A percentile compares a stretch with the other conserved stretches of the same genome.
phyloP scores from a whole-genome alignment of 2,113 vertebrate species.

The Dermatemys mawii region DNA sequence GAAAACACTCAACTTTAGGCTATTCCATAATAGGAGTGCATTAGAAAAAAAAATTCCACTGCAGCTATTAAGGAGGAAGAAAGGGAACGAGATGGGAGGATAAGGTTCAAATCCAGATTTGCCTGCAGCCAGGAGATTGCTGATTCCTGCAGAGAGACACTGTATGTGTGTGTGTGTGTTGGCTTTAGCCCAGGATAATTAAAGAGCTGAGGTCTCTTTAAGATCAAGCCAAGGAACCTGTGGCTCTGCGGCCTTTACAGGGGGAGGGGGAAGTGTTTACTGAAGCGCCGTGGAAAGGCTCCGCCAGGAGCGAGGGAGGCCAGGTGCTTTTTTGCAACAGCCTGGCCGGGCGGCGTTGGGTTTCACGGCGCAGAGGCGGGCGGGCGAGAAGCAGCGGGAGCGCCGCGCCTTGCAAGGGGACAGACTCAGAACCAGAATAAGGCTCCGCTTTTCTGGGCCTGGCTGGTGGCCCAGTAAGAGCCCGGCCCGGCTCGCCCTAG shows the following conservation, averaged over 20 bases:
- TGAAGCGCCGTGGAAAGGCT: neutral
- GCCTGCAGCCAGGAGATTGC: neutral
- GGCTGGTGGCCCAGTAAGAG: neutral
- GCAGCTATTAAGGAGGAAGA: neutral
- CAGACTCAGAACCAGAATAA: neutral
- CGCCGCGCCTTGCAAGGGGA: neutral
- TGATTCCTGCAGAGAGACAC: fast-evolving
- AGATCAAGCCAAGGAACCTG: neutral
- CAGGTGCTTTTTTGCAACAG: fast-evolving
- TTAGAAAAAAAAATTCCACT: neutral
- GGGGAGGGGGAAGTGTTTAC: neutral
- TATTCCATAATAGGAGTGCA: neutral
- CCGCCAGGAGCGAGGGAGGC: neutral
- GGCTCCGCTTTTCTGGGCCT: neutral
- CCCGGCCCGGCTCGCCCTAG: neutral
- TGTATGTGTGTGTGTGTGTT: neutral
- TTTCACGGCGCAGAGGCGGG: neutral
- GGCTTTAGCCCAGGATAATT: neutral
- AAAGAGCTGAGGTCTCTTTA: neutral
- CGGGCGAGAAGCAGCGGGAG: neutral
- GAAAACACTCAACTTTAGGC: neutral
- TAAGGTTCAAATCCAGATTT: neutral
- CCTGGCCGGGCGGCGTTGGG: neutral
- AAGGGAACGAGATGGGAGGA: neutral
- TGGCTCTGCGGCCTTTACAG: neutral